These are phyloP conservation scores for Turnix velox DNA, from an alignment of 2,113 vertebrate species.

Conservation along the genomic window DNA sequence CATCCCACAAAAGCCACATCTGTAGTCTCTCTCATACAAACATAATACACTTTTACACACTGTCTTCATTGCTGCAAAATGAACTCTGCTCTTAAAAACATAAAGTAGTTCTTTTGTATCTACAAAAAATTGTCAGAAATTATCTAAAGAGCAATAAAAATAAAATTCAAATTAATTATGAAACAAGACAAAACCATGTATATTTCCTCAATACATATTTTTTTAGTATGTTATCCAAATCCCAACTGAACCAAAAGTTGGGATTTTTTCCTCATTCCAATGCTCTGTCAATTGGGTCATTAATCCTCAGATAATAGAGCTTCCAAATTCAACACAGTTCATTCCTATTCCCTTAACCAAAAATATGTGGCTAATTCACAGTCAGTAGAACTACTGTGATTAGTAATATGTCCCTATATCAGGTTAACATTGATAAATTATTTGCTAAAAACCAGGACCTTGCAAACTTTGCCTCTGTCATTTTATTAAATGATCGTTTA, in stretches of 20 bases:
- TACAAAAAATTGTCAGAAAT: not conserved
- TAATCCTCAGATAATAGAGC: not conserved
- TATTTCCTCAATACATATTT: not conserved
- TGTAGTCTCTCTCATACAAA: not conserved
- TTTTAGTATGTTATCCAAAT: not conserved
- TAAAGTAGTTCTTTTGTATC: not conserved
- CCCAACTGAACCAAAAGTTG: not conserved
- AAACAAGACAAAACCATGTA: not conserved
- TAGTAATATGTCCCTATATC: not conserved
- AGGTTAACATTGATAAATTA: not conserved
- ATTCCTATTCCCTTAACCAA: not conserved
- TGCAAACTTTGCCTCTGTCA: not conserved
- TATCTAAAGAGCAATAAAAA: not conserved
- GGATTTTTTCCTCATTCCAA: not conserved
- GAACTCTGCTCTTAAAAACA: not conserved
- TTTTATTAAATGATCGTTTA: not conserved
- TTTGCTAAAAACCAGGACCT: not conserved
- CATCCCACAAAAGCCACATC: not conserved
- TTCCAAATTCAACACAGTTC: not conserved
- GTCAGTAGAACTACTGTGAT: not conserved
- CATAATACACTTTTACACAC: not conserved
- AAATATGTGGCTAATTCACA: not conserved
- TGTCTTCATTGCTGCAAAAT: not conserved
- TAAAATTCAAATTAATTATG: not conserved
- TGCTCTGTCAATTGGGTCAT: not conserved